Percentiles rank a stretch among this genome's conserved stretches.
phyloP scores from a whole-genome alignment of 2,113 vertebrate species.

The Petromus typicus region DNA sequence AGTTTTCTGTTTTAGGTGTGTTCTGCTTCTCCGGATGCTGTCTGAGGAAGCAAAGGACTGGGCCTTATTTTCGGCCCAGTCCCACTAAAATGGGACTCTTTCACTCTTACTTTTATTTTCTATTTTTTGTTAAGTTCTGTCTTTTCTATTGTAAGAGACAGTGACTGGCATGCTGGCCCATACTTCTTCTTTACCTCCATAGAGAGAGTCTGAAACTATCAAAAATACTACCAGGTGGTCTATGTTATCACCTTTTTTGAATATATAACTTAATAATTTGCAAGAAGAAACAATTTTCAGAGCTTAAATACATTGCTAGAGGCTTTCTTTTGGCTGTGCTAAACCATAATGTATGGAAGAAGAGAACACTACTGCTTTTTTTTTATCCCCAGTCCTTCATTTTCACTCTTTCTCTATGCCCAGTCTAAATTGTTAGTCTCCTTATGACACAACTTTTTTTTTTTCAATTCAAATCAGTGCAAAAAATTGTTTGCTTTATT shows the following conservation, averaged over 20 bases:
- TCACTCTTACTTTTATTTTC: background rate
- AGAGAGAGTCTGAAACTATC: background rate
- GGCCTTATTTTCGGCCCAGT: no score
- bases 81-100: background rate
- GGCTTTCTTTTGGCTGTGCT: background rate
- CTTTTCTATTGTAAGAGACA: background rate
- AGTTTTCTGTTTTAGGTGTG: no score
- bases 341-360: background rate
- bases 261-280: background rate
- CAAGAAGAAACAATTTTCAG: constrained; percentile 5
- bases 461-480: background rate
- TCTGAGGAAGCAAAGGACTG: background rate
- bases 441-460: background rate
- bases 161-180: background rate
- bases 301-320: background rate
- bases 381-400: background rate
- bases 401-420: background rate
- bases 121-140: background rate
- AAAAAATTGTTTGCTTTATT: background rate
- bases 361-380: background rate
- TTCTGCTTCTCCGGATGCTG: background rate
- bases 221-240: background rate
- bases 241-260: background rate
- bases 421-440: background rate
- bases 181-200: background rate